phyloP scores from a whole-genome alignment of 2,113 vertebrate genomes.

The Entomyzon cyanotis region DNA sequence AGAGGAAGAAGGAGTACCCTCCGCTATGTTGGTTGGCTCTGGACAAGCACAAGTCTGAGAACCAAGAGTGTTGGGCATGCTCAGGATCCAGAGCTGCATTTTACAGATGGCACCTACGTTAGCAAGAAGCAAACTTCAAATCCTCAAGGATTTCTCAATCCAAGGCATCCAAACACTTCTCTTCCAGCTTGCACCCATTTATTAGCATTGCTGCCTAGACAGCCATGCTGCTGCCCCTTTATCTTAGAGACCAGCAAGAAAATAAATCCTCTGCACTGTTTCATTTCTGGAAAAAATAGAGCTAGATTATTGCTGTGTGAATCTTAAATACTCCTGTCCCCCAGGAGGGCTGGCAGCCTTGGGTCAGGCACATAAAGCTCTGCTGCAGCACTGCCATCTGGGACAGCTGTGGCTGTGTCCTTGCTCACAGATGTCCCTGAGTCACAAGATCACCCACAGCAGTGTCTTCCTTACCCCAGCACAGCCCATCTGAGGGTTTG shows the following conservation, averaged over 20 bases:
- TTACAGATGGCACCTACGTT: neutral
- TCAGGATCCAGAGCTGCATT: neutral
- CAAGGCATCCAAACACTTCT: neutral
- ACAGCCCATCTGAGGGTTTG: neutral
- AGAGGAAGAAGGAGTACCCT: neutral
- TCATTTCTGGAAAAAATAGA: neutral
- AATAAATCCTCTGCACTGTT: neutral
- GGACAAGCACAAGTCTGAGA: neutral
- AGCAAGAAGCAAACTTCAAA: neutral
- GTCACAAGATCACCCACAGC: neutral
- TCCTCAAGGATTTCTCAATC: neutral
- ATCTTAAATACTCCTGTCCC: neutral
- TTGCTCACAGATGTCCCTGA: neutral
- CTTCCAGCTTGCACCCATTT: neutral
- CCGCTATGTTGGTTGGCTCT: neutral
- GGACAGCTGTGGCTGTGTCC: neutral
- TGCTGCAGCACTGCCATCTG: neutral
- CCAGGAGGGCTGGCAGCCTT: neutral
- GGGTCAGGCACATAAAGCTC: neutral
- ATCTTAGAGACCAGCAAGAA: neutral
- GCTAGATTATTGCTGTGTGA: neutral
- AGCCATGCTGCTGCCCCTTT: neutral
- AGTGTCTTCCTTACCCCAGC: neutral
- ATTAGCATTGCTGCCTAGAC: neutral
- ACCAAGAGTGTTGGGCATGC: accelerated